Evolutionary conservation across 92 coral and sea anemone species (phyloP).

Genomic region (Hydrozoanthus gracilis): DNA sequence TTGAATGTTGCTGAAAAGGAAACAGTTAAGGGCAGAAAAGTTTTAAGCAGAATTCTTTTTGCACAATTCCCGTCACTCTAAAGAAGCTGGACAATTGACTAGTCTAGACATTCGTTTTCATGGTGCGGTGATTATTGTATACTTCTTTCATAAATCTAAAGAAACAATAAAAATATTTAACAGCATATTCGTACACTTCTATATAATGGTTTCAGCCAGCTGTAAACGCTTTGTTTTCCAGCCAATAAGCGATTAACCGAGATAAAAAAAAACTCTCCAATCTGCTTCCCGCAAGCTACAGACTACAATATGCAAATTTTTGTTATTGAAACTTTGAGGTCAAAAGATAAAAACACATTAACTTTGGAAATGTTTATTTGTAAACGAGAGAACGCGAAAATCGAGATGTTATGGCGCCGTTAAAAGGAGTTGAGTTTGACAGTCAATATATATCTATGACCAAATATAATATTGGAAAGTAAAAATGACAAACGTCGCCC

Average conservation of each 20-base stretch:
- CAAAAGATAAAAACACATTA: background rate
- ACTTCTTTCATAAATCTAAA: background rate
- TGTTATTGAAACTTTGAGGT: slow-evolving; percentile 2
- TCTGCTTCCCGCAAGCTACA: slow-evolving; percentile 16
- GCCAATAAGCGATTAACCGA: slow-evolving; percentile 4
- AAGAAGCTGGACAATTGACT: too few relatives aligned
- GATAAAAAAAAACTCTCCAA: background rate
- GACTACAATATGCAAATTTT: background rate
- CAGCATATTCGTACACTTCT: too few relatives aligned
- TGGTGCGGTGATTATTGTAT: too few relatives aligned
- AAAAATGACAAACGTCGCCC: background rate
- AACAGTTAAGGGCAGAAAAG: too few relatives aligned
- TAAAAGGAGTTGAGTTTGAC: background rate
- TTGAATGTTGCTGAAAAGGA: too few relatives aligned
- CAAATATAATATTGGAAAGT: background rate
- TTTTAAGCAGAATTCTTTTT: too few relatives aligned
- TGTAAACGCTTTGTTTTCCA: background rate
- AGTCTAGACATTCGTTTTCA: too few relatives aligned
- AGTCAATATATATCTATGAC: background rate
- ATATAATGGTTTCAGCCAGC: background rate
- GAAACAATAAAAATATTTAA: background rate
- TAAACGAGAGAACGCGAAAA: too few relatives aligned
- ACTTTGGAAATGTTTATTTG: background rate
- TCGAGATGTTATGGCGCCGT: background rate
- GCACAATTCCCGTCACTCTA: too few relatives aligned